Base-by-base conservation (phyloP, 2,888 invertebrate genomes). In the Eristalinus aeneus region DNA sequence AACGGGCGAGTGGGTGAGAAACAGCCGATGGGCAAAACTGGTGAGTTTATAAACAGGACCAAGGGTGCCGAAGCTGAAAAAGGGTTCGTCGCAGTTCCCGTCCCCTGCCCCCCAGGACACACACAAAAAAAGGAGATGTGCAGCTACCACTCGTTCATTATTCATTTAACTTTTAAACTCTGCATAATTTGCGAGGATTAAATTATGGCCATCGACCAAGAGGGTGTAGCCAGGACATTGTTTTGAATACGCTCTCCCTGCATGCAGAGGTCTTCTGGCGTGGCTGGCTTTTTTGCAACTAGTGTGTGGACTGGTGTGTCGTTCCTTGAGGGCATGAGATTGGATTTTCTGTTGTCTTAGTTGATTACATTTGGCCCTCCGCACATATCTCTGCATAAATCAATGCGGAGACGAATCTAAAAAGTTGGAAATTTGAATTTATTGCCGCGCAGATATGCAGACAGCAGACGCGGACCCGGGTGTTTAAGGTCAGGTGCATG, bases 81-180 rank as follows among this genome's bases (percentile, higher is more conserved):
- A 79, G 67, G 78, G 78, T 71, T 78, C 56, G 23, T 46, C 46
- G n/a, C 6, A n/a, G n/a, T n/a, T 9, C 22, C 22, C 22, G 11
- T 20, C 22, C 11, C 0, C 9, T 22, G 10, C 2, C 22, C 23
- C 11, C 23, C 31, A 39, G 16, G 27, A 16, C 9, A 23, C 31
- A 39, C 39, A 64, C 32, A 74, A 36, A 76, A 54, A 72, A 73
- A 77, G 72, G 77, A 46, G 46, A 76, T 77, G 76, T 85, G 68
- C 76, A 67, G 69, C 74, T 82, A 82, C 74, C 73, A 69, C 74
- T 78, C 74, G 86, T 86, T 86, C 86, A 82, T 86, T 86, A 86
- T 86, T 86, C 86, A 86, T 86, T 86, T 86, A 86, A 86, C 86
- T 86, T 86, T 86, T 86, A 86, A 86, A 86, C 86, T 86, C 86